Percentiles rank a stretch among this genome's conserved stretches.
Conservation (phyloP, 2,113 vertebrate species). For the Atlantisia rogersi region DNA sequence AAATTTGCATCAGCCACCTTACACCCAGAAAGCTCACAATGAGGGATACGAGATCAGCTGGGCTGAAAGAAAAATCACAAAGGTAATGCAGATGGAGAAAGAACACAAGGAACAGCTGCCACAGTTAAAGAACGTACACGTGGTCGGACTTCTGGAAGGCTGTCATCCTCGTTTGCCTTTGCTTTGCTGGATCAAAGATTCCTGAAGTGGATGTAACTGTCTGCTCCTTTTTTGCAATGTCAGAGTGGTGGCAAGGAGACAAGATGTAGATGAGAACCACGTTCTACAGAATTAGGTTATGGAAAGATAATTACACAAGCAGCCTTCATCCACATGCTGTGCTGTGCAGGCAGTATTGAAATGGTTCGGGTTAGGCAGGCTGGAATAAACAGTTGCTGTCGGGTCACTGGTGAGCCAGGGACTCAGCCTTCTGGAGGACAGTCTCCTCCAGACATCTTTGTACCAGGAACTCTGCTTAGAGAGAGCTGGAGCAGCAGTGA, state of each 20-base stretch:
- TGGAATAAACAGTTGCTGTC: neutral
- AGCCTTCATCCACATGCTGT: neutral
- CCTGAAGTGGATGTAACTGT: neutral
- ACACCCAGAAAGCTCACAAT: neutral
- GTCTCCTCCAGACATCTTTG: neutral
- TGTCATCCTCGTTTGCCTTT: neutral
- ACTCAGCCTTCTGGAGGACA: neutral
- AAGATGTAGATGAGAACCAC: neutral
- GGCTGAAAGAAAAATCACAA: neutral
- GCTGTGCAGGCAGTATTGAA: neutral
- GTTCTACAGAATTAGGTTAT: conserved; percentile 18
- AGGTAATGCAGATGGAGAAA: neutral
- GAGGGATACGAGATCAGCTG: neutral
- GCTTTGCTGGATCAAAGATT: neutral
- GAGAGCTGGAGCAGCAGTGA: accelerated
- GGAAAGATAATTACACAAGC: conserved; percentile 4
- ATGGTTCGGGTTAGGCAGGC: neutral
- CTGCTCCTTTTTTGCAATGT: neutral
- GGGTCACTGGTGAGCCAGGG: neutral
- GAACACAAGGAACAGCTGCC: neutral
- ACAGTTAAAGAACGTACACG: neutral
- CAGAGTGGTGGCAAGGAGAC: neutral
- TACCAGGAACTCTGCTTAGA: neutral
- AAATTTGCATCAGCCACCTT: neutral
- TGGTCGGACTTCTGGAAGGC: neutral